phyloP scores from a whole-genome alignment of 2,797 vertebrate species.

The Leptoclinus maculatus region DNA sequence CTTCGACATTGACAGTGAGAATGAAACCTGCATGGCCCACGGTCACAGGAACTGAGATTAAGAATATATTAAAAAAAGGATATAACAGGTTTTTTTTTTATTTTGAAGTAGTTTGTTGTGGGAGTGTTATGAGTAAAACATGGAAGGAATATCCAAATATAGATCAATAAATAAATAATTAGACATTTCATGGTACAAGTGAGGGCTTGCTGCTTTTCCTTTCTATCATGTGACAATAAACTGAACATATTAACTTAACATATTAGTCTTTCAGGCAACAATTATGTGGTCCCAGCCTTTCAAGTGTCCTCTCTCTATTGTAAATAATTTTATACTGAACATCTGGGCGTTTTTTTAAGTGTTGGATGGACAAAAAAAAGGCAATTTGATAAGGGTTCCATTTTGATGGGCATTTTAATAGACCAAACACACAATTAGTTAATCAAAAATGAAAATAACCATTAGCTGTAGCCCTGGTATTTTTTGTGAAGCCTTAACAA shows the following conservation, averaged over 20 bases:
- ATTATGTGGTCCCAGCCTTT: neutral
- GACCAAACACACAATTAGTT: neutral
- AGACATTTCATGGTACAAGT: neutral
- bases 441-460: neutral
- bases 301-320: neutral
- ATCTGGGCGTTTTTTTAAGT: neutral
- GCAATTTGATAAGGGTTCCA: neutral
- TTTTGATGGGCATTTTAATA: neutral
- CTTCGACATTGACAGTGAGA: neutral
- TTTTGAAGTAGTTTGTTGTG: neutral
- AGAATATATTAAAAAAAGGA: neutral
- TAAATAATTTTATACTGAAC: neutral
- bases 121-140: neutral
- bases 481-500: slow-evolving; percentile 7
- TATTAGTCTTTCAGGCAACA: neutral
- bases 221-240: neutral
- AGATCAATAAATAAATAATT: neutral
- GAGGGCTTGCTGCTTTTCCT: neutral
- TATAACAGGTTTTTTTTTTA: too few species aligned
- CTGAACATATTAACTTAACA: too few species aligned
- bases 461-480: neutral
- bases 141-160: neutral
- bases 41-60: neutral
- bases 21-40: neutral
- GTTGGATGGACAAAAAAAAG: neutral